Percentiles rank a stretch among this genome's conserved stretches.
These are phyloP conservation scores for Macheiramphus alcinus DNA, from an alignment of 2,113 vertebrate genomes.

Conservation along the genomic window DNA sequence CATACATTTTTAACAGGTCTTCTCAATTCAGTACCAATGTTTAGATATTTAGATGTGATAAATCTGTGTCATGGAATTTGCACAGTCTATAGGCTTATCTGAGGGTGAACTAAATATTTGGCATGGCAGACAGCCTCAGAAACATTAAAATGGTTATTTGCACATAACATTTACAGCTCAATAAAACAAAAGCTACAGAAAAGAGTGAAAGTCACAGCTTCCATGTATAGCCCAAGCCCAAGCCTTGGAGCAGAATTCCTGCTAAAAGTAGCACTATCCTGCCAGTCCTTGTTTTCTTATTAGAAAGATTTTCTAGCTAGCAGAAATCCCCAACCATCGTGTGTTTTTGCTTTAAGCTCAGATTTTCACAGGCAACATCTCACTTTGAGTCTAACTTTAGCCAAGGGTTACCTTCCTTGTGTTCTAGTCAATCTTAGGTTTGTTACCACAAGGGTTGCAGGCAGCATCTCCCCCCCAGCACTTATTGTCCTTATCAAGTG, in stretches of 20 bases:
- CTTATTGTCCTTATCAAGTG: neutral
- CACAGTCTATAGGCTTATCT: neutral
- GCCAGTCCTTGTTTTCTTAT: constrained; percentile 17
- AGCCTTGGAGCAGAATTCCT: constrained; percentile 6
- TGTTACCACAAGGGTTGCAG: neutral
- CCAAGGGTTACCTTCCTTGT: constrained; percentile 13
- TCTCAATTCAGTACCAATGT: neutral
- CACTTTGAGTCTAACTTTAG: constrained; percentile 26
- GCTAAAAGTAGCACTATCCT: constrained; percentile 34
- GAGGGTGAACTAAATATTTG: neutral
- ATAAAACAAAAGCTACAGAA: constrained; percentile 7
- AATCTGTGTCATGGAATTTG: neutral
- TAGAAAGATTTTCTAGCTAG: constrained; percentile 9
- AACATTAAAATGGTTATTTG: neutral
- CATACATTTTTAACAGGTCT: neutral
- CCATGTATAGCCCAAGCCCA: neutral
- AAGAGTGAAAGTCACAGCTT: constrained; percentile 30
- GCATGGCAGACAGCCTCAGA: neutral
- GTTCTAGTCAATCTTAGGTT: neutral
- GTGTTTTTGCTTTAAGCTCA: neutral
- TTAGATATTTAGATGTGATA: neutral
- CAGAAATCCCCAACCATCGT: neutral
- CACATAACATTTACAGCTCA: constrained; percentile 11
- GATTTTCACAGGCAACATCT: constrained; percentile 5
- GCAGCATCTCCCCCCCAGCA: constrained; percentile 9